Conservation (phyloP, 2,888 invertebrate genomes). For the Agrotis segetum region DNA sequence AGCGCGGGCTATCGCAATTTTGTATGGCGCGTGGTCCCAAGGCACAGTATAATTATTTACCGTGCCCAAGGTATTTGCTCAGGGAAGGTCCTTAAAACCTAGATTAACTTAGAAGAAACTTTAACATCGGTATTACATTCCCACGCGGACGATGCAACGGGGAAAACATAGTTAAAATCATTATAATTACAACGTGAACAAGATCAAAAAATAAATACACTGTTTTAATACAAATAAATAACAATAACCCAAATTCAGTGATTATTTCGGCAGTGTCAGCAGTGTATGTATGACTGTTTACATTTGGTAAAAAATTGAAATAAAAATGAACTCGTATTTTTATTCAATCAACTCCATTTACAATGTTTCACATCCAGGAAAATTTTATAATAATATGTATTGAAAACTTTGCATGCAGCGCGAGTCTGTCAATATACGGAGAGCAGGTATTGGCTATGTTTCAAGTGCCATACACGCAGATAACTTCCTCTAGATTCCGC, state of each 20-base stretch:
- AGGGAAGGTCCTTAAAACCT: too few species aligned
- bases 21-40: too few species aligned
- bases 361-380: conserved; percentile 8
- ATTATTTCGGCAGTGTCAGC: background rate
- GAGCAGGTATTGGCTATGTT: conserved; percentile 45
- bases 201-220: background rate
- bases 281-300: background rate
- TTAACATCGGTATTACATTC: too few species aligned
- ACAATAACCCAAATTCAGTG: background rate
- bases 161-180: background rate
- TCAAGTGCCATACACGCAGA: conserved; percentile 35
- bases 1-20: too few species aligned
- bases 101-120: too few species aligned
- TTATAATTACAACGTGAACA: background rate
- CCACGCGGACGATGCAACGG: too few species aligned
- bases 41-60: too few species aligned
- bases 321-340: conserved; percentile 19
- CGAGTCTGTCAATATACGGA: conserved; percentile 7
- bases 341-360: background rate
- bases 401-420: conserved; percentile 17
- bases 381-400: conserved; percentile 9
- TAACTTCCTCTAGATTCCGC: too few species aligned
- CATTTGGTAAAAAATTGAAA: background rate
- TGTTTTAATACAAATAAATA: background rate
- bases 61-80: too few species aligned